Base-by-base conservation (phyloP, 2,113 vertebrate genomes). In the Odontophorus gujanensis region DNA sequence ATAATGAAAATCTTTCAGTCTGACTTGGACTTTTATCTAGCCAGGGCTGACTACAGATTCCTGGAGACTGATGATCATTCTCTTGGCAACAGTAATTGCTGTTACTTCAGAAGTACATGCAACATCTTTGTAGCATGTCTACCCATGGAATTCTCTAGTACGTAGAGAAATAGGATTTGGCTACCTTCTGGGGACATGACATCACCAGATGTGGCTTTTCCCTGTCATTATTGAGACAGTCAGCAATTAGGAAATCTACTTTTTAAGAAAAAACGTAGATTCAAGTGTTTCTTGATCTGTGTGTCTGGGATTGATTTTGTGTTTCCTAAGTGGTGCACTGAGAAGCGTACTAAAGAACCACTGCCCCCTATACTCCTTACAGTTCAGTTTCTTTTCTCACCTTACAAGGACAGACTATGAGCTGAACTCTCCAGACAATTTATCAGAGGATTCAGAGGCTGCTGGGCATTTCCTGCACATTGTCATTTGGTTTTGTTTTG, bases 1-100 rank as follows among this genome's bases (percentile, higher is more conserved):
- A 50, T 74, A 94, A 95, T 93, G 80, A 67, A 83, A 77, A 95
- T 85, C 42, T 92, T 93, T 88, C 67, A 76, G 55, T 67, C 76
- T 80, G 79, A 74, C 80, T 88, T 77, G 47, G 61, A 74, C 24
- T 94, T 77, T 22, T 0, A 32, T 75, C 57, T 78, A 38, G 81
- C 38, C 2, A 34, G 82, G 91, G 90, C 68, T 86, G 85, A 59
- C 42, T 91, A 66, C 40, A 71, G 65, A 94, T 88, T 95, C 82
- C 87, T 92, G 85, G 75, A 89, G 75, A 43, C 28, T 87, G 58
- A 55, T 11, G 79, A 76, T 87, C 6, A 1, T 85, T 87, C 22
- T 69, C 38, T 89, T 93, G 95, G 89, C 87, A 85, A 75, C 0
- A 3, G 6, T 45, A 55, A 53, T 57, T 65, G 40, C 55, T 95